Base-by-base conservation (phyloP, 37 sponge, comb jelly and placozoan genomes). In the Spongia lamella region DNA sequence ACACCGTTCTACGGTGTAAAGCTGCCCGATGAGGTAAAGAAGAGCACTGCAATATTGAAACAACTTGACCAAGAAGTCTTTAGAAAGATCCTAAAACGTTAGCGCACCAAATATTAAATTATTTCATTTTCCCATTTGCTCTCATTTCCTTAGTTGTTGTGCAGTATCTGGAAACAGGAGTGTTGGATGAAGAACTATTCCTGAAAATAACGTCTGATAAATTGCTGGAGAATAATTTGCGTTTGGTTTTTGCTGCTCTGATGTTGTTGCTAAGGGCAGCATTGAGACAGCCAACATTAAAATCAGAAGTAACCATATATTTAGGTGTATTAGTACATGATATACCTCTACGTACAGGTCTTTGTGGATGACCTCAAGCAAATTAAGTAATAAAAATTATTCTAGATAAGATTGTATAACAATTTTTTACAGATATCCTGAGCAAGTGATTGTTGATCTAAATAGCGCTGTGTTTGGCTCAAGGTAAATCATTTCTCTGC, bases 1-100 rank as follows among this genome's bases (percentile, higher is more conserved):
- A 85, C 85, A 3, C 93, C 89, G 0, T 93, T 93, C 71, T 93
- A 70, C 56, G 93, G 93, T 13, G 60, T 77, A n/a, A 75, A 72
- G 61, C 61, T 85, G 15, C 93, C 93, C 0, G 57, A 72, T 0
- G 93, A 93, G 32, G 68, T 93, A 33, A 93, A 89, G 73, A 76
- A 61, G 58, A 77, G 85, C 68, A 72, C 82, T 13, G 72, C 70
- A 34, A 47, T 70, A 14, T 27, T 81, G 1, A 88, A 89, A 34
- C 77, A 39, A 7, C 20, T 76, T 7, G 93, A 93, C 21, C 66
- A 47, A 7, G 71, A 30, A 17, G 72, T 58, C 36, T 61, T 89
- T 53, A 76, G 69, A 27, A 77, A 81, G 54, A 70, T 88, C 9
- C 63, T 93, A 59, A 81, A 88, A 74, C 56, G 93, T 93, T 56